A percentile compares a stretch with the other conserved stretches of the same genome.
Conservation (phyloP, 2,888 invertebrate species). For the Mesorhabditis sp. region DNA sequence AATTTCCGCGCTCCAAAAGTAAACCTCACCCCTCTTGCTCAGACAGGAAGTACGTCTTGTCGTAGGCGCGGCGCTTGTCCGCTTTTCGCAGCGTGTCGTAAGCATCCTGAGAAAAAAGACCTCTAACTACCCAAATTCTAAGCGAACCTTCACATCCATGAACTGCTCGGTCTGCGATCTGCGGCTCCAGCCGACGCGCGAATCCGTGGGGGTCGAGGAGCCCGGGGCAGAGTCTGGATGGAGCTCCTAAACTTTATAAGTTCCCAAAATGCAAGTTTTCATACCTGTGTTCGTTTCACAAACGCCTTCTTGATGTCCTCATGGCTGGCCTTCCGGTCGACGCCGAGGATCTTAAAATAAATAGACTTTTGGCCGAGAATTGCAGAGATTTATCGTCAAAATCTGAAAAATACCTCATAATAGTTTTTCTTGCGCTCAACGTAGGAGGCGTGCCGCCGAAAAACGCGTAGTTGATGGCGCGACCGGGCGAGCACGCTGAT, state of each 20-base stretch:
- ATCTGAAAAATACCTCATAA: background rate
- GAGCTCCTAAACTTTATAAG: constrained; percentile 11
- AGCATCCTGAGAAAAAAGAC: constrained; percentile 15
- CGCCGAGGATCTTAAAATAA: background rate
- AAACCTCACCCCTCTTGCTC: background rate
- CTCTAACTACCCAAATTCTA: background rate
- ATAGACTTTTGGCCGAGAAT: no score
- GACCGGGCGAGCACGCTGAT: no score
- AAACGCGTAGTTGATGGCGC: background rate
- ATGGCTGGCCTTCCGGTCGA: background rate
- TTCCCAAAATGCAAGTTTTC: background rate
- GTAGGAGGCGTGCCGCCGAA: background rate
- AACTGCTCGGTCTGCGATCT: constrained; percentile 24
- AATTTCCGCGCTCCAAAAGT: no score
- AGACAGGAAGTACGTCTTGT: constrained; percentile 7
- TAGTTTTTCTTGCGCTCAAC: background rate
- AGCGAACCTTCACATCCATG: constrained; percentile 22
- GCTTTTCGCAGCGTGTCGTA: constrained; percentile 23
- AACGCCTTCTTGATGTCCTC: background rate
- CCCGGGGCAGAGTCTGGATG: constrained; percentile 19
- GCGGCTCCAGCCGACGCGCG: constrained; percentile 21
- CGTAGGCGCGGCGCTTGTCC: constrained; percentile 23
- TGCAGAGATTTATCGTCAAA: no score
- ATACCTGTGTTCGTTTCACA: constrained; percentile 2
- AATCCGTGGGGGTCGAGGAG: constrained; percentile 7